Base-by-base conservation (phyloP, 2,113 vertebrate species). In the Periophthalmodon schlosseri region DNA sequence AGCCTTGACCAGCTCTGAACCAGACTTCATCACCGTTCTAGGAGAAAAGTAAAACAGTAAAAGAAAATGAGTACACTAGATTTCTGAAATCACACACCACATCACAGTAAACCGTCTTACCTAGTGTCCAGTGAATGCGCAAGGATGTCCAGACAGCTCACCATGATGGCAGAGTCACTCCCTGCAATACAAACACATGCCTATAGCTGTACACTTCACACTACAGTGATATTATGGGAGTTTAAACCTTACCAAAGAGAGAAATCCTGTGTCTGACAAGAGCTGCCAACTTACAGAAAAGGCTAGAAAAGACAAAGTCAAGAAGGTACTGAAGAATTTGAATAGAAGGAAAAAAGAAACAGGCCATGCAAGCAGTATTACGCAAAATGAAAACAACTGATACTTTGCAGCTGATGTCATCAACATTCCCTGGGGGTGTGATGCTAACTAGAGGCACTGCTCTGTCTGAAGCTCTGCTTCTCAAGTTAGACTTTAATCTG, bases 201-300 rank as follows among this genome's bases (percentile, higher is more conserved):
- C 47, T 75, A 49, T 73, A 36, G 67, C 58, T 23, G 70, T 66
- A 39, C 28, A 33, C 73, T 47, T 52, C 66, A 75, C 11, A 50
- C 21, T 69, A 74, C 50, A 50, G 50, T 52, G 21, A 56, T 14
- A 75, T 36, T 63, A 57, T 78, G 21, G 71, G 72, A 74, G 12
- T 13, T 44, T 4, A 24, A 56, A 64, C 61, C 97, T 99, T 96
- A 99, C 97, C 97, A 88, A 99, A 99, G 89, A 99, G 95, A 79
- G 97, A 98, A 92, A 99, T 99, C 91, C 97, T 96, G 93, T 99
- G 97, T 94, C 97, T 96, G 93, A 99, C 97, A 90, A 99, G 96
- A 92, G 96, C 96, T 89, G 97, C 96, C 87, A 99, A 95, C 93
- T 98, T 99, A 96, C 95, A 99, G 95, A 99, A 99, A 58, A 99